These are phyloP conservation scores for Pristionchus japonicus DNA, from an alignment of 2,888 invertebrate genomes.

Conservation along the genomic window DNA sequence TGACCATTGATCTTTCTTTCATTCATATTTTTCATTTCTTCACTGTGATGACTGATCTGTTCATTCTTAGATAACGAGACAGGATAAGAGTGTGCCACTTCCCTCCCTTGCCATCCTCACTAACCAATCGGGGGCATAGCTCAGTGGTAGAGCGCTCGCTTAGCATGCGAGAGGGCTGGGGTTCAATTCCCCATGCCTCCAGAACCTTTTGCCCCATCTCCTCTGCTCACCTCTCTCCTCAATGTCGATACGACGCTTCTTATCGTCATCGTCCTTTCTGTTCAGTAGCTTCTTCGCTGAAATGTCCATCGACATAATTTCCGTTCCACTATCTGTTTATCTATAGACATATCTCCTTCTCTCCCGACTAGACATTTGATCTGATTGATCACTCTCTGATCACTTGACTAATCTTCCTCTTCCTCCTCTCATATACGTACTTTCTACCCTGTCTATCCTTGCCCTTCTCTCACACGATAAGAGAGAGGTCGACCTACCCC, in stretches of 20 bases:
- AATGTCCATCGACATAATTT: slow-evolving; percentile 4
- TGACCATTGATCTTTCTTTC: not conserved
- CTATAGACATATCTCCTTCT: not conserved
- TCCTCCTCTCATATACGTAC: not conserved
- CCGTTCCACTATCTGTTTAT: not conserved
- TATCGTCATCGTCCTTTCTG: slow-evolving; percentile 51
- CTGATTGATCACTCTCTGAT: not conserved
- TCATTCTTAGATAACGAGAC: not conserved
- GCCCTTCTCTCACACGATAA: not conserved
- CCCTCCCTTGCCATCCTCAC: not conserved
- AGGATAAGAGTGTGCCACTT: not conserved
- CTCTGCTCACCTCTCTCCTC: slow-evolving; percentile 56
- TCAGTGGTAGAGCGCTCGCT: slow-evolving; percentile 46
- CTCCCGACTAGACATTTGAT: slow-evolving; percentile 23
- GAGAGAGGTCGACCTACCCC: not conserved
- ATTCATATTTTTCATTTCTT: not conserved
- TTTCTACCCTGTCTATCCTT: slow-evolving; percentile 25
- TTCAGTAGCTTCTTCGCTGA: slow-evolving; percentile 60
- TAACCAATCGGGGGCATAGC: not conserved
- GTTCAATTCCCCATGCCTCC: slow-evolving; percentile 46
- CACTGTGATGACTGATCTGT: not conserved
- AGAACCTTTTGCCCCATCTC: not conserved
- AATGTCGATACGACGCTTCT: slow-evolving; percentile 55
- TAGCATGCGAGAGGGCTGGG: slow-evolving; percentile 42
- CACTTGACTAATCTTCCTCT: not conserved